These are phyloP conservation scores for Manis crassicaudata DNA, from an alignment of 2,797 vertebrate genomes.

Conservation along the genomic window DNA sequence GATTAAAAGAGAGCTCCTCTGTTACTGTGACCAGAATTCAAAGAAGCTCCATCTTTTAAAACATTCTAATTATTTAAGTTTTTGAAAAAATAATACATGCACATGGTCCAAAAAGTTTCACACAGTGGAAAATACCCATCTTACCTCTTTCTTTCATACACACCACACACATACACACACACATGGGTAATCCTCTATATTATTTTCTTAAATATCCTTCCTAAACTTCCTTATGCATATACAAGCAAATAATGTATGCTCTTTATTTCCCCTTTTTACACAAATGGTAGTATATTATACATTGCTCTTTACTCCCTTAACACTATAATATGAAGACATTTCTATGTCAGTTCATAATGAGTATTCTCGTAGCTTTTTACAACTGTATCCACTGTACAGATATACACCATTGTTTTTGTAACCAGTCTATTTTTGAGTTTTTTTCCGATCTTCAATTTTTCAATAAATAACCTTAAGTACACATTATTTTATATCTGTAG, in stretches of 20 bases:
- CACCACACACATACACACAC: not conserved
- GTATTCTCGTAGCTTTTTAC: not conserved
- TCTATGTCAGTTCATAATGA: not conserved
- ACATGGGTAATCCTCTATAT: not conserved
- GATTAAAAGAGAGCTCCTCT: not conserved
- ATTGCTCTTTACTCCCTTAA: not conserved
- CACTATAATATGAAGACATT: not conserved
- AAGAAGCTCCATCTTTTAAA: not conserved
- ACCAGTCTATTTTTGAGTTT: not conserved
- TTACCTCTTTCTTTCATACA: not conserved
- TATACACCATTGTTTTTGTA: not conserved
- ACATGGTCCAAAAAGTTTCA: not conserved
- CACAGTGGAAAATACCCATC: not conserved
- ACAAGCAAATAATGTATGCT: conserved; percentile 13
- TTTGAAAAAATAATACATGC: not conserved
- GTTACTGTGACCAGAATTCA: not conserved
- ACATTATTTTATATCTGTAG: not conserved
- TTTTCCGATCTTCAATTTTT: conserved; percentile 26
- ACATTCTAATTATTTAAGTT: not conserved
- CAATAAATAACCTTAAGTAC: not conserved
- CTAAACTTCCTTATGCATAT: not conserved
- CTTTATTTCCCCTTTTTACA: not conserved
- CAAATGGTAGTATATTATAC: not conserved
- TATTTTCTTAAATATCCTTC: conserved; percentile 38
- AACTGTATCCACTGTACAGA: not conserved